Evolutionary conservation across 2,113 vertebrate species (phyloP), one percentile per base, ranked within the genome.

Genomic region (Prochilodus magdalenae): DNA sequence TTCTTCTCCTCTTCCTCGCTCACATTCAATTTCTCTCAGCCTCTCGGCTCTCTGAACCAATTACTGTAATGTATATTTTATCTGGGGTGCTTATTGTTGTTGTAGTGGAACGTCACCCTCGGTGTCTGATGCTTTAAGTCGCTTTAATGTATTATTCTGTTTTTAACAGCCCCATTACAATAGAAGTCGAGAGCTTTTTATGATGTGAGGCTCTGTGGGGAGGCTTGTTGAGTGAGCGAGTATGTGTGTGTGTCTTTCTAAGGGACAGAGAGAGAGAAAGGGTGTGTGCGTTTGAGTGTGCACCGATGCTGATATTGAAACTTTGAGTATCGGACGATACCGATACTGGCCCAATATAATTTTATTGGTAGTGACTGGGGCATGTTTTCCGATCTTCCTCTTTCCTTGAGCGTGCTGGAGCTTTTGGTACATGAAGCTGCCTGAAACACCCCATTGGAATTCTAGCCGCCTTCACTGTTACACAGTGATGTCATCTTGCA

Each of bases 141-240:
- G 53, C 77, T 90, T 87, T 91, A 86, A 92, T 93, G 89, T 87
- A 87, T 92, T 93, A 93, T 94, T 94, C 93, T 89, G 79, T 92
- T 92, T 91, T 88, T 82, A 55, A 87, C 87, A 86, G 78, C 70
- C 70, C 57, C 69, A 88, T 91, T 91, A 89, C 84, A 85, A 91
- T 53, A 57, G 82, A 74, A 73, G 74, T 40, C 81, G 67, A 70
- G 55, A 20, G 57, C 79, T 84, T 85, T 86, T 87, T 84, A 73
- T 91, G 88, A 89, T 92, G 84, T 90, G 82, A 72, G 81, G 83
- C 81, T 89, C 83, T 78, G 75, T 80, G 69, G 88, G 86, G 84
- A 83, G 74, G 75, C 78, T 79, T 78, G 75, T 71, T 72, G 79
- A 82, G 59, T 81, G 27, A n/a, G n/a, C n/a, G n/a, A n/a, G n/a